Percentiles rank a stretch among this genome's conserved stretches.
Conservation (phyloP, 2,113 vertebrate species). For the Seriola quinqueradiata region DNA sequence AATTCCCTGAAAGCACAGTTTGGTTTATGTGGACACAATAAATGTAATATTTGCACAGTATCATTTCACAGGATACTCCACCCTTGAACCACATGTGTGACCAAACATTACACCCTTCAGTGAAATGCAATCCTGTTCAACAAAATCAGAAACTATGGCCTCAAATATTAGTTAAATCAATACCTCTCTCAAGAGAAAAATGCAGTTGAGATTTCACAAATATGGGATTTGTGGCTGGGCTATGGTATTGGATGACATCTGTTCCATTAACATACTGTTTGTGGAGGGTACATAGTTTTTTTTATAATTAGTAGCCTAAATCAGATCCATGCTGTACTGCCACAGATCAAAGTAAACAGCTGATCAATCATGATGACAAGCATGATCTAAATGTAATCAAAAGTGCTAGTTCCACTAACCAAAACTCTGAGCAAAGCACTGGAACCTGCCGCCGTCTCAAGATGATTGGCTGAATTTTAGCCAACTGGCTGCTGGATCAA, state of each 20-base stretch:
- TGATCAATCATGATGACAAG: background rate
- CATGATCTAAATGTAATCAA: background rate
- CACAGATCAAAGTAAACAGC: background rate
- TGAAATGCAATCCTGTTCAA: background rate
- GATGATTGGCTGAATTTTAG: background rate
- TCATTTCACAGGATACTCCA: background rate
- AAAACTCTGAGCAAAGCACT: background rate
- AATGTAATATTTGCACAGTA: background rate
- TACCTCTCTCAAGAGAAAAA: too few relatives aligned
- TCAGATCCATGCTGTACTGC: background rate
- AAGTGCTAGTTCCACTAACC: background rate
- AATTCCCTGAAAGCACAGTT: constrained; percentile 19
- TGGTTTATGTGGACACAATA: constrained; percentile 1
- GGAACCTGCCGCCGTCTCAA: background rate
- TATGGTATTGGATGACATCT: background rate
- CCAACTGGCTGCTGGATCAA: background rate
- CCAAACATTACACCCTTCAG: background rate
- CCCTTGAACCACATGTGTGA: background rate
- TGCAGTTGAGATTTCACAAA: background rate
- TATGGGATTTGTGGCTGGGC: background rate
- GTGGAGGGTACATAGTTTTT: background rate
- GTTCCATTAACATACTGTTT: background rate
- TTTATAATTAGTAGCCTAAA: background rate
- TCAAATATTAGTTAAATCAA: too few relatives aligned
- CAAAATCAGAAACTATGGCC: background rate